A percentile compares a stretch with the other conserved stretches of the same genome.
These are phyloP conservation scores for Monodelphis domestica DNA, from an alignment of 2,797 vertebrate species.

Conservation along the genomic window DNA sequence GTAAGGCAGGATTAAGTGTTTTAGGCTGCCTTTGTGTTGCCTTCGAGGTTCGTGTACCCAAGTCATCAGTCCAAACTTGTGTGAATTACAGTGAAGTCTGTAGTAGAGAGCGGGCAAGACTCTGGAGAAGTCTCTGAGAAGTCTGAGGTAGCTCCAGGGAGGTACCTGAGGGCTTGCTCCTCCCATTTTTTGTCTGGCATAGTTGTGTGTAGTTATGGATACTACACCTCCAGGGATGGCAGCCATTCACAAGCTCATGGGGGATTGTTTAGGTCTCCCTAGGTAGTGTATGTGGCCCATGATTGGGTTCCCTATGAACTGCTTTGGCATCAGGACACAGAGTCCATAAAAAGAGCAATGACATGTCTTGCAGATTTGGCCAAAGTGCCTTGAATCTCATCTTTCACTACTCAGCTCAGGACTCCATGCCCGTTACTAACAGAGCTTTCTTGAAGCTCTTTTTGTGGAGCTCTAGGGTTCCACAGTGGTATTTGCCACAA, in stretches of 20 bases:
- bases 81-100: background rate
- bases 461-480: background rate
- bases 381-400: background rate
- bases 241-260: background rate
- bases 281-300: background rate
- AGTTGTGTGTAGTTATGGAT: background rate
- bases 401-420: background rate
- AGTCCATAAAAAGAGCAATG: background rate
- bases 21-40: background rate
- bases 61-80: background rate
- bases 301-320: background rate
- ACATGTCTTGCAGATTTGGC: background rate
- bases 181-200: background rate
- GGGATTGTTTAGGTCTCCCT: background rate
- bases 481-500: background rate
- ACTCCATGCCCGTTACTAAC: background rate
- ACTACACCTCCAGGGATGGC: background rate
- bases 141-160: background rate
- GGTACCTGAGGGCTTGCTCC: background rate
- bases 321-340: background rate
- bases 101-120: background rate
- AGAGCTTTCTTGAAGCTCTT: background rate
- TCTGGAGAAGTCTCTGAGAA: background rate
- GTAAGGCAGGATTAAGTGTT: background rate
- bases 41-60: background rate